Percentiles rank a stretch among this genome's conserved stretches.
Conservation (phyloP, 2,888 invertebrate genomes). For the Perizoma flavofasciatum region DNA sequence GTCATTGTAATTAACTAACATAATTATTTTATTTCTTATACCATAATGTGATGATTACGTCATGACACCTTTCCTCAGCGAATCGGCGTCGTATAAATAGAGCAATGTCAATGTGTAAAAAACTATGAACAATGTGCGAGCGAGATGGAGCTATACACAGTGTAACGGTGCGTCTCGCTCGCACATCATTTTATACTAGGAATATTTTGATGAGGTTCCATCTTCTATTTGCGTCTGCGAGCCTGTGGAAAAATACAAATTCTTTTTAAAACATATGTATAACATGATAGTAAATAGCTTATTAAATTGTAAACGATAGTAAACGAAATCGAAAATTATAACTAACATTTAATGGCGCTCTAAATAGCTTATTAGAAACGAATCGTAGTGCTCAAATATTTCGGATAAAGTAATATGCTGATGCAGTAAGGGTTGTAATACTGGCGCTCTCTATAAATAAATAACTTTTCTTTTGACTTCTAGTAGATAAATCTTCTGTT, state of each 20-base stretch:
- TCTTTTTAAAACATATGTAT: neutral
- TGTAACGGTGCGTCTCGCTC: constrained; percentile 45
- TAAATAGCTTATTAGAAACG: no score
- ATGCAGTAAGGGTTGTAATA: no score
- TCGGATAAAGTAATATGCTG: no score
- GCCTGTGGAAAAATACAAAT: constrained; percentile 55
- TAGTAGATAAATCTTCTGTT: no score
- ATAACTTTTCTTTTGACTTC: no score
- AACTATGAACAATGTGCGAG: constrained; percentile 41
- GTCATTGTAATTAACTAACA: constrained; percentile 48
- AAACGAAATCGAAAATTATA: no score
- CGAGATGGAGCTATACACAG: constrained; percentile 40
- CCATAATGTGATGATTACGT: constrained; percentile 51
- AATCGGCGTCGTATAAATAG: constrained; percentile 51
- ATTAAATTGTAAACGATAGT: no score
- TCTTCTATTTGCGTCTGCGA: constrained; percentile 66
- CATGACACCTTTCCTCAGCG: constrained; percentile 46
- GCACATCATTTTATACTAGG: constrained; percentile 31
- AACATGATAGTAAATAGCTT: no score
- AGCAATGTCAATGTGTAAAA: constrained; percentile 40
- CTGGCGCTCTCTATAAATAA: no score
- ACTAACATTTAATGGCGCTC: no score
- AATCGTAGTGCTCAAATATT: no score
- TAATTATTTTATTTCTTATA: constrained; percentile 57
- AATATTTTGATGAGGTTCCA: constrained; percentile 32